These are phyloP conservation scores for Gnathonemus longibarbis DNA, from an alignment of 2,113 vertebrate genomes.

Conservation along the genomic window DNA sequence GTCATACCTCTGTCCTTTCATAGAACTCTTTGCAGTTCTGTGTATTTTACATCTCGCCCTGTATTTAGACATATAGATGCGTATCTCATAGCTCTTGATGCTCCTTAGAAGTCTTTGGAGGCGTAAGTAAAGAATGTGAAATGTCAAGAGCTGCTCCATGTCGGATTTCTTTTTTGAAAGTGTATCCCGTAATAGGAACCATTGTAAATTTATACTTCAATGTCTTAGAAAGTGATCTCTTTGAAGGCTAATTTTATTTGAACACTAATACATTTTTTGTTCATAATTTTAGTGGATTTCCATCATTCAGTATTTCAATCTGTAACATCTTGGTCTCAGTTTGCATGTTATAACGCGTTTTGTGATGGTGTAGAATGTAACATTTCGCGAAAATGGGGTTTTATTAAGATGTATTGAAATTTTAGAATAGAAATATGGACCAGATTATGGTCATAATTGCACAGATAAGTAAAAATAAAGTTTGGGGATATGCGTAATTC, in stretches of 20 bases:
- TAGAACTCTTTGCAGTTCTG: not conserved
- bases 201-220: not conserved
- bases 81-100: not conserved
- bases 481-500: not conserved
- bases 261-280: not conserved
- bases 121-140: constrained; percentile 29
- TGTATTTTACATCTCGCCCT: not conserved
- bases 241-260: not conserved
- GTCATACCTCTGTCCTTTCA: not conserved
- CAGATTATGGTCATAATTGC: not conserved
- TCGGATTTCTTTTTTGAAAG: not conserved
- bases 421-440: not conserved
- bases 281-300: not conserved
- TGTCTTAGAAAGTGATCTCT: not conserved
- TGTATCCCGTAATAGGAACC: not conserved
- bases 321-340: not conserved
- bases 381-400: not conserved
- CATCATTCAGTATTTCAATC: not conserved
- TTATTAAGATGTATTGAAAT: not conserved
- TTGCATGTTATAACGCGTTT: not conserved
- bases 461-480: not conserved
- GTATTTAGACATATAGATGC: not conserved
- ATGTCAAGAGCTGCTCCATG: constrained; percentile 21
- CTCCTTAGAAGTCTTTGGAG: not conserved
- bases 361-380: not conserved